Conservation (phyloP, 2,113 vertebrate genomes). For the Spea bombifrons region DNA sequence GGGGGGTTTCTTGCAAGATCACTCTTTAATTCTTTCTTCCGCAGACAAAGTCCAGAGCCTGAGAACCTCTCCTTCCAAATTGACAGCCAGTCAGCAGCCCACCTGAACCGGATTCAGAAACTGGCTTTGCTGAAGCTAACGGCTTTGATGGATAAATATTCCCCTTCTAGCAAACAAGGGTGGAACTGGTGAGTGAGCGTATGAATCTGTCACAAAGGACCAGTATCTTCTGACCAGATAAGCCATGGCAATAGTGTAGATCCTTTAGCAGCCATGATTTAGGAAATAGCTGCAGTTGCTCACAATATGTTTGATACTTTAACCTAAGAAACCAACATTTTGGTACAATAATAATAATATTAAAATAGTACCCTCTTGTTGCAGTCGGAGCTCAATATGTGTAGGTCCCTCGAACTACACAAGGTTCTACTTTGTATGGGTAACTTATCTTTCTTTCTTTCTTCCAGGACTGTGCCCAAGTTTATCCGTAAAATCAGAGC, state of each 20-base stretch:
- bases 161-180: constrained; percentile 80
- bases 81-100: constrained; percentile 65
- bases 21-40: constrained; percentile 55
- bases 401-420: too few species aligned
- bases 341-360: too few species aligned
- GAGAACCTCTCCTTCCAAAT: constrained; percentile 54
- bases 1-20: neutral
- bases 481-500: constrained; percentile 68
- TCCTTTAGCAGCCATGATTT: too few species aligned
- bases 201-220: too few species aligned
- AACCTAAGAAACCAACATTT: too few species aligned
- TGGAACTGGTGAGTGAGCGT: constrained; percentile 81
- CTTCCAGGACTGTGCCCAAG: constrained; percentile 77
- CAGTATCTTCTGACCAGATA: too few species aligned
- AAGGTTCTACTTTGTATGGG: too few species aligned
- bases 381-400: too few species aligned
- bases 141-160: constrained; percentile 82
- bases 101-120: constrained; percentile 74
- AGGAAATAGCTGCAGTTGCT: too few species aligned
- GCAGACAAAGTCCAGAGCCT: constrained; percentile 59
- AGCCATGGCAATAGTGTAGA: too few species aligned
- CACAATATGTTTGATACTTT: too few species aligned
- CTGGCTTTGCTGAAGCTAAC: constrained; percentile 79
- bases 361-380: too few species aligned
- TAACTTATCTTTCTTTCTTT: neutral